Evolutionary conservation across 2,113 vertebrate genomes (phyloP).

Genomic region (Butorides virescens): DNA sequence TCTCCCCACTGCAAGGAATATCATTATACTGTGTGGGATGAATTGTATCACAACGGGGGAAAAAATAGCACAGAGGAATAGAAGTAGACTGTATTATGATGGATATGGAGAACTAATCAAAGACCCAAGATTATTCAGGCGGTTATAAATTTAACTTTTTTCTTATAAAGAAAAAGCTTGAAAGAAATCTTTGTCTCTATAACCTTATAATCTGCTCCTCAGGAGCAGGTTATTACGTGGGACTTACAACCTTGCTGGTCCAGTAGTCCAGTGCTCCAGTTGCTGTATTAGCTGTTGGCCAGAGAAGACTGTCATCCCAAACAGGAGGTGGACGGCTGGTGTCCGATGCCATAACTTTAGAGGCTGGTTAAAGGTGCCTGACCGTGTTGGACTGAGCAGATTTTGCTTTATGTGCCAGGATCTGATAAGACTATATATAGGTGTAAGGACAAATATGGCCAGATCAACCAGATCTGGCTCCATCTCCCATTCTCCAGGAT

Average conservation of each 20-base stretch:
- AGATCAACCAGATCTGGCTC: neutral
- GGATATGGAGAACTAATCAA: neutral
- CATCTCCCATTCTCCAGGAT: fast-evolving
- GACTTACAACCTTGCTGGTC: neutral
- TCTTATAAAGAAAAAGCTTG: neutral
- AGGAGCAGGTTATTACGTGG: neutral
- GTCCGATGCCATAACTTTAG: fast-evolving
- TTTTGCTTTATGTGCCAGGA: neutral
- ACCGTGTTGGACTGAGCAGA: neutral
- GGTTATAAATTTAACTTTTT: neutral
- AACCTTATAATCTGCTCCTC: neutral
- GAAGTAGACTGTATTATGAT: conserved; percentile 15
- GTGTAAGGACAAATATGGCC: neutral
- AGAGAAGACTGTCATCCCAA: neutral
- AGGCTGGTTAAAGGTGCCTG: neutral
- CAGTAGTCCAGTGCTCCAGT: neutral
- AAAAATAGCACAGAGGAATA: conserved; percentile 22
- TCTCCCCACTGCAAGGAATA: conserved; percentile 3
- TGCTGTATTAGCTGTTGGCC: neutral
- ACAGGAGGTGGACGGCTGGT: neutral
- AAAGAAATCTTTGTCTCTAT: neutral
- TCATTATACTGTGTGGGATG: conserved; percentile 41
- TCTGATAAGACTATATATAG: neutral
- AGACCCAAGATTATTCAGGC: neutral
- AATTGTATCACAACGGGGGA: neutral